These are phyloP conservation scores for Drosophila diplacantha DNA, from an alignment of 2,888 invertebrate genomes.

Conservation along the genomic window DNA sequence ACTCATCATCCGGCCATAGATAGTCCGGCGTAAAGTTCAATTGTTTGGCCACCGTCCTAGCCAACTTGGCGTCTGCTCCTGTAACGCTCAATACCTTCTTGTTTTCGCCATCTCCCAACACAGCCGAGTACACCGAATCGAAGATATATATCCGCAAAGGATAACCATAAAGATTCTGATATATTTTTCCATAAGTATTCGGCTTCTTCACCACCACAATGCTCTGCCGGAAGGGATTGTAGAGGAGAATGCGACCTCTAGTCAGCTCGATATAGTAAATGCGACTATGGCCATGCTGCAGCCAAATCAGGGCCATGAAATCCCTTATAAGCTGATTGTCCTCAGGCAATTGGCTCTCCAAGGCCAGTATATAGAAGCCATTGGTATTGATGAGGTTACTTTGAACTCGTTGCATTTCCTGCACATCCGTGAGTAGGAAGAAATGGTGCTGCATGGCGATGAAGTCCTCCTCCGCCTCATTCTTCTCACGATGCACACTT, in stretches of 20 bases:
- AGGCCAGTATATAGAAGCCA: constrained; percentile 46
- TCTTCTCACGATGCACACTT: constrained; percentile 8
- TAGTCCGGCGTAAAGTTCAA: constrained; percentile 71
- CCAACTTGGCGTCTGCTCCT: constrained; percentile 73
- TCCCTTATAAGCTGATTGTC: constrained; percentile 27
- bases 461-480: not conserved
- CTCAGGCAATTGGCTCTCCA: constrained; percentile 30
- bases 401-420: constrained; percentile 8
- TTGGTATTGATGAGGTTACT: constrained; percentile 13
- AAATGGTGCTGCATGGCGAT: constrained; percentile 41
- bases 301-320: constrained; percentile 60
- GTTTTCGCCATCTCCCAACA: constrained; percentile 47
- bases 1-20: constrained; percentile 66
- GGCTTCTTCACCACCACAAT: constrained; percentile 23
- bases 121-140: constrained; percentile 70
- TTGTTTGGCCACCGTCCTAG: constrained; percentile 61
- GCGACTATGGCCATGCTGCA: constrained; percentile 53
- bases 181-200: constrained; percentile 42
- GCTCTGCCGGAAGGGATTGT: constrained; percentile 64
- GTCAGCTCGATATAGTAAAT: constrained; percentile 60
- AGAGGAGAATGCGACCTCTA: constrained; percentile 47
- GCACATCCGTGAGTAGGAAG: constrained; percentile 25
- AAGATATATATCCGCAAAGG: constrained; percentile 74
- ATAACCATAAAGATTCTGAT: constrained; percentile 71
- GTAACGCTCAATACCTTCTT: constrained; percentile 41